Percentiles rank a stretch among this genome's conserved stretches.
phyloP scores from a whole-genome alignment of 2,113 vertebrate species.

The Rhynchomys soricoides region DNA sequence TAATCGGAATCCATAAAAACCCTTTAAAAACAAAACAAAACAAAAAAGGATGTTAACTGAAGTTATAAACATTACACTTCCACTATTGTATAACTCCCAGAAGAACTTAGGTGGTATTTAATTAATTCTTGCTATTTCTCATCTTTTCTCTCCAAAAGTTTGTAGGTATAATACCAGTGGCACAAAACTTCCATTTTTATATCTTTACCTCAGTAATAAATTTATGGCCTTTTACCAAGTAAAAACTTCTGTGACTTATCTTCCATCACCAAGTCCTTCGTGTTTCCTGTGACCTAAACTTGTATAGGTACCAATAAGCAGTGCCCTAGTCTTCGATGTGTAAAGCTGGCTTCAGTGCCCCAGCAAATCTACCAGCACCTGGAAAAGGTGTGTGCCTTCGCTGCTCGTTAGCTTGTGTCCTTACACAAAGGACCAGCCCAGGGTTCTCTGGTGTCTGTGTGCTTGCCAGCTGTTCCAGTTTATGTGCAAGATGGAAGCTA shows the following conservation, averaged over 20 bases:
- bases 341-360: not conserved
- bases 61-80: slow-evolving; percentile 15
- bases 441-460: slow-evolving; percentile 22
- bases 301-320: slow-evolving; percentile 26
- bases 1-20: slow-evolving; percentile 17
- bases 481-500: slow-evolving; percentile 44
- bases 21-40: not conserved
- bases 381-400: not conserved
- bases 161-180: not conserved
- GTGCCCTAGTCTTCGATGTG: slow-evolving; percentile 30
- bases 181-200: slow-evolving; percentile 38
- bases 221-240: slow-evolving; percentile 60
- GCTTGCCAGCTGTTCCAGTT: not conserved
- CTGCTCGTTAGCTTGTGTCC: not conserved
- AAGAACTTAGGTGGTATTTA: slow-evolving; percentile 52
- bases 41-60: not conserved
- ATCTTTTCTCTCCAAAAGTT: slow-evolving; percentile 4
- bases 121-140: slow-evolving; percentile 47
- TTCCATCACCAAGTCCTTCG: slow-evolving; percentile 50
- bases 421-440: not conserved
- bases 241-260: slow-evolving; percentile 63
- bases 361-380: not conserved
- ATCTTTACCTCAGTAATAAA: slow-evolving; percentile 63
- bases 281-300: slow-evolving; percentile 50
- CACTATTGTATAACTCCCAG: not conserved